These are phyloP conservation scores for Podiceps cristatus DNA, from an alignment of 2,113 vertebrate genomes.

Conservation along the genomic window DNA sequence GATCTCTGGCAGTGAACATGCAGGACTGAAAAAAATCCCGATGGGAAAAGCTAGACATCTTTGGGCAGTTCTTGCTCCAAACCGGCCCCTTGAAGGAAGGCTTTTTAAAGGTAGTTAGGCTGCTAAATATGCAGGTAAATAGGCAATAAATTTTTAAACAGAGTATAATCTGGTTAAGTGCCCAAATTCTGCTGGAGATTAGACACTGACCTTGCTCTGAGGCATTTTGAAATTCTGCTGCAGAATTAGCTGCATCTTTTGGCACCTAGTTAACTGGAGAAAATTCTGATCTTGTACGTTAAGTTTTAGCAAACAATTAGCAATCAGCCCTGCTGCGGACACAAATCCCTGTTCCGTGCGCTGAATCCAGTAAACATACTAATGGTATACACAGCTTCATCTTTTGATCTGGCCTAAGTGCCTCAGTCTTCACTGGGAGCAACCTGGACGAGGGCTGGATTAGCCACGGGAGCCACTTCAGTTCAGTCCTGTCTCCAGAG, in stretches of 20 bases:
- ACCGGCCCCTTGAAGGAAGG: background rate
- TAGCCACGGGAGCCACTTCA: background rate
- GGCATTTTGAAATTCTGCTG: background rate
- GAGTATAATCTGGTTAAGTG: background rate
- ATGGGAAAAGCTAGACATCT: background rate
- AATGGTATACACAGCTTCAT: background rate
- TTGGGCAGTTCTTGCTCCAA: background rate
- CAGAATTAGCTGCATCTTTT: background rate
- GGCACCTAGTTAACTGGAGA: background rate
- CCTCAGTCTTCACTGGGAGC: background rate
- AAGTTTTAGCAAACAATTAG: background rate
- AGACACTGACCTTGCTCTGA: background rate
- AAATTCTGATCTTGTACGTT: background rate
- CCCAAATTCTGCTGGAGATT: background rate
- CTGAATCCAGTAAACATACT: background rate
- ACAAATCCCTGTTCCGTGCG: background rate
- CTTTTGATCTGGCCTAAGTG: background rate
- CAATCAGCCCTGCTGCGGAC: rapidly evolving
- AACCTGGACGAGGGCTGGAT: background rate
- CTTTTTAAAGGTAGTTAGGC: background rate
- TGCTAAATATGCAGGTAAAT: background rate
- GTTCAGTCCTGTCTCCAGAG: background rate
- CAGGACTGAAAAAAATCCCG: background rate
- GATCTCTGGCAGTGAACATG: background rate
- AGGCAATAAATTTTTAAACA: background rate